A percentile compares a stretch with the other conserved stretches of the same genome.
Evolutionary conservation across 2,888 invertebrate genomes (phyloP).

Genomic region (Allophyes oxyacanthae): DNA sequence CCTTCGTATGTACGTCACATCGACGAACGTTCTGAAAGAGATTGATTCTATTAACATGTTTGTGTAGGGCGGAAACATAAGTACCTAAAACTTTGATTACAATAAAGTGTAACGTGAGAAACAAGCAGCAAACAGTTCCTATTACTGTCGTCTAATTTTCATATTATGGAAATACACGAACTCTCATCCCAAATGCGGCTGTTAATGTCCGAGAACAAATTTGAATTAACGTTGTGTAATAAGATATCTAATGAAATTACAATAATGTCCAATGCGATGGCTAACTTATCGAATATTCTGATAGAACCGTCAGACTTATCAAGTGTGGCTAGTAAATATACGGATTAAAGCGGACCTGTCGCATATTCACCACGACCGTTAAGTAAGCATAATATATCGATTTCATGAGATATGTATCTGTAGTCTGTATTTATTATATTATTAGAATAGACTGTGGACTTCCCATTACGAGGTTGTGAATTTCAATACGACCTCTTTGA

Average conservation of each 20-base stretch:
- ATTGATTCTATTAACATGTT: constrained; percentile 56
- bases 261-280: constrained; percentile 22
- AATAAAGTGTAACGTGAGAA: constrained; percentile 51
- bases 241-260: constrained; percentile 45
- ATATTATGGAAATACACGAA: constrained; percentile 50
- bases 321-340: constrained; percentile 29
- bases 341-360: constrained; percentile 31
- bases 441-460: constrained; percentile 8
- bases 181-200: constrained; percentile 26
- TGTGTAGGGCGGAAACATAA: constrained; percentile 28
- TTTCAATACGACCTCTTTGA: constrained; percentile 21
- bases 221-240: constrained; percentile 36
- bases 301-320: constrained; percentile 40
- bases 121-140: constrained; percentile 11
- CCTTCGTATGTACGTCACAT: constrained; percentile 51
- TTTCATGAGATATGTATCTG: constrained; percentile 11
- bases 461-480: constrained; percentile 4
- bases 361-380: constrained; percentile 31
- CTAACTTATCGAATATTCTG: constrained; percentile 33
- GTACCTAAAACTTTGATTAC: constrained; percentile 4
- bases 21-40: constrained; percentile 30
- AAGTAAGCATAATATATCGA: constrained; percentile 19
- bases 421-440: constrained; percentile 4
- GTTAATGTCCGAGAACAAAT: constrained; percentile 29
- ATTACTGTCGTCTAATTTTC: constrained; percentile 43